A percentile compares a stretch with the other conserved stretches of the same genome.
Conservation (phyloP, 2,113 vertebrate species). For the Dicentrarchus labrax region DNA sequence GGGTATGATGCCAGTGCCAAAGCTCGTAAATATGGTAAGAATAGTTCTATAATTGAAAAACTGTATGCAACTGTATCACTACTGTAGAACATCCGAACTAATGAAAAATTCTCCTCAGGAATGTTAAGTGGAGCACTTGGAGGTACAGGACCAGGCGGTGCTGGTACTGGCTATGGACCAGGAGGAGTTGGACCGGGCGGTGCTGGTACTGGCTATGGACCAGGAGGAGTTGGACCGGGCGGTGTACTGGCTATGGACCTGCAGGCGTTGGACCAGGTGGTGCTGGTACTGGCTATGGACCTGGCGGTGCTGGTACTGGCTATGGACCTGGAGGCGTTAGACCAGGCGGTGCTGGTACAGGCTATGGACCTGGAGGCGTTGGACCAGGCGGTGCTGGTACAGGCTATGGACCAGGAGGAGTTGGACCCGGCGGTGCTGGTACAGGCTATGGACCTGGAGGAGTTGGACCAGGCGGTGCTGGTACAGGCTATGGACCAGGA, state of each 20-base stretch:
- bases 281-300: constrained; percentile 30
- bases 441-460: constrained; percentile 58
- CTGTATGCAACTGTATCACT: not conserved
- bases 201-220: constrained; percentile 22
- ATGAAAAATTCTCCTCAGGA: constrained; percentile 42
- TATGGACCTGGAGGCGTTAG: constrained; percentile 56
- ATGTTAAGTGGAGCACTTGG: constrained; percentile 73
- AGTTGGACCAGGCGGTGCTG: constrained; percentile 22
- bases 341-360: constrained; percentile 11
- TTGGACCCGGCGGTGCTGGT: constrained; percentile 21
- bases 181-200: constrained; percentile 49
- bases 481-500: constrained; percentile 46
- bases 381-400: constrained; percentile 22
- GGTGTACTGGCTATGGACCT: constrained; percentile 57
- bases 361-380: constrained; percentile 56
- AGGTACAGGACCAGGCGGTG: constrained; percentile 48
- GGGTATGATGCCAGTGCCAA: constrained; percentile 76
- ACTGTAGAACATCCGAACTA: not conserved
- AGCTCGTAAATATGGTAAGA: constrained; percentile 81
- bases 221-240: constrained; percentile 39
- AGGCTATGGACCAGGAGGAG: constrained; percentile 58
- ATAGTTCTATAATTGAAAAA: not conserved
- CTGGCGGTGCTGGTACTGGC: constrained; percentile 39
- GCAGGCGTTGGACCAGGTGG: constrained; percentile 58
- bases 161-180: constrained; percentile 40